These are phyloP conservation scores for Aphidius colemani DNA, from an alignment of 2,888 invertebrate genomes.

Conservation along the genomic window DNA sequence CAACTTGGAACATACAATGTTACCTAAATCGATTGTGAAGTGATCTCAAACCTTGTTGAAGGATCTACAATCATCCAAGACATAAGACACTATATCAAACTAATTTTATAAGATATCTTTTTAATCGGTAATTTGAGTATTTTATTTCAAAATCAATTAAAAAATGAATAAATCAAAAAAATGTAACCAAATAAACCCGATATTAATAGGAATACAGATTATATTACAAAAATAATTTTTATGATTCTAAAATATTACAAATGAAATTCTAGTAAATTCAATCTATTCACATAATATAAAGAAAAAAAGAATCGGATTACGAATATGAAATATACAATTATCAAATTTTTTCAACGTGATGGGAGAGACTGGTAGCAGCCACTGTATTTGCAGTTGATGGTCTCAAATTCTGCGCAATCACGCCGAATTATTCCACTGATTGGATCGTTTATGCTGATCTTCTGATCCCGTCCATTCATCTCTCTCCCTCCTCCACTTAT, in stretches of 20 bases:
- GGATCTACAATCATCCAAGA: slow-evolving; percentile 51
- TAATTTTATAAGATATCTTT: slow-evolving; percentile 42
- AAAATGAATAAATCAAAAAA: neutral
- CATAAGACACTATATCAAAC: slow-evolving; percentile 48
- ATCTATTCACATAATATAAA: too few relatives aligned
- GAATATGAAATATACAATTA: slow-evolving; percentile 4
- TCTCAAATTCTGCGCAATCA: slow-evolving; percentile 57
- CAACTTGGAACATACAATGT: slow-evolving; percentile 23
- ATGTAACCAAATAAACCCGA: neutral
- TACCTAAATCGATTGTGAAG: slow-evolving; percentile 30
- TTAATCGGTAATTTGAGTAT: slow-evolving; percentile 25
- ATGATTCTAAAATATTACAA: slow-evolving; percentile 17
- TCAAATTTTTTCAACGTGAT: slow-evolving; percentile 11
- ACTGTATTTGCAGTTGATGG: slow-evolving; percentile 38
- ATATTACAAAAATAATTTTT: neutral
- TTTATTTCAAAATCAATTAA: neutral
- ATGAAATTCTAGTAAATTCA: slow-evolving; percentile 13
- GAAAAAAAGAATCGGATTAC: too few relatives aligned
- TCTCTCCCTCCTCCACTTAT: slow-evolving; percentile 25
- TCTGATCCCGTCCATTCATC: slow-evolving; percentile 47
- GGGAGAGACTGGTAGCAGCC: slow-evolving; percentile 28
- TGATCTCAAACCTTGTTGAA: slow-evolving; percentile 50
- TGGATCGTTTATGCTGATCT: slow-evolving; percentile 60
- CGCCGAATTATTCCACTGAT: slow-evolving; percentile 59
- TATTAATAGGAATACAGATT: slow-evolving; percentile 1